Conservation (phyloP, 2,797 vertebrate species). For the Galagoides demidoff region DNA sequence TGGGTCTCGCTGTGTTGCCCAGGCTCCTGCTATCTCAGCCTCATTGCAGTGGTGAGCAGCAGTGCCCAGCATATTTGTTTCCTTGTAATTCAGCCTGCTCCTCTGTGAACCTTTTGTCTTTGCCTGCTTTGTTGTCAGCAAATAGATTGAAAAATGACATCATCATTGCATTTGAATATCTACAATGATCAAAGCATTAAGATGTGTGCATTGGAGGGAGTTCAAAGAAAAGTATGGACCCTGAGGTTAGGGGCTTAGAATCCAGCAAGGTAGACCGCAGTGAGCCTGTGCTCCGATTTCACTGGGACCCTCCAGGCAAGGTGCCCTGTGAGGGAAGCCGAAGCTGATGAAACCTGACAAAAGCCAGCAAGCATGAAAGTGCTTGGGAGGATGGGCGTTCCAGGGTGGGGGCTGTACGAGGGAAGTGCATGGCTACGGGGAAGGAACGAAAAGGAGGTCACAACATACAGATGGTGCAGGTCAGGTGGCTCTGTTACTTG, state of each 20-base stretch:
- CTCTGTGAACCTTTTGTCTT: neutral
- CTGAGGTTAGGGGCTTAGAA: neutral
- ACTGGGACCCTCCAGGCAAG: accelerated
- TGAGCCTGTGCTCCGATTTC: accelerated
- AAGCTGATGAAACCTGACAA: neutral
- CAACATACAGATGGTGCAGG: neutral
- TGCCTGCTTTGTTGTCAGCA: neutral
- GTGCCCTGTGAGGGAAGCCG: neutral
- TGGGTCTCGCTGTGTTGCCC: neutral
- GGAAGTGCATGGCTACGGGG: accelerated
- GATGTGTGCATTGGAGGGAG: accelerated
- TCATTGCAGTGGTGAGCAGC: neutral
- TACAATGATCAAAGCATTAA: accelerated
- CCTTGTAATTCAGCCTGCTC: neutral
- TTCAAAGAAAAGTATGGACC: neutral
- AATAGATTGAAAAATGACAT: too few relatives aligned
- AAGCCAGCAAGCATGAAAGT: neutral
- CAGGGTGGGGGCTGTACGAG: accelerated
- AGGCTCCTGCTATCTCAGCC: neutral
- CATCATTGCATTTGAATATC: neutral
- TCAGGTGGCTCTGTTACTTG: too few relatives aligned
- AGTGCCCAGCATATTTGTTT: neutral
- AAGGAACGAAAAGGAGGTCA: accelerated
- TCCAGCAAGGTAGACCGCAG: neutral
- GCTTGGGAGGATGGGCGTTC: neutral